A percentile compares a stretch with the other conserved stretches of the same genome.
phyloP scores from a whole-genome alignment of 2,113 vertebrate species.

The Pteruthius melanotis region DNA sequence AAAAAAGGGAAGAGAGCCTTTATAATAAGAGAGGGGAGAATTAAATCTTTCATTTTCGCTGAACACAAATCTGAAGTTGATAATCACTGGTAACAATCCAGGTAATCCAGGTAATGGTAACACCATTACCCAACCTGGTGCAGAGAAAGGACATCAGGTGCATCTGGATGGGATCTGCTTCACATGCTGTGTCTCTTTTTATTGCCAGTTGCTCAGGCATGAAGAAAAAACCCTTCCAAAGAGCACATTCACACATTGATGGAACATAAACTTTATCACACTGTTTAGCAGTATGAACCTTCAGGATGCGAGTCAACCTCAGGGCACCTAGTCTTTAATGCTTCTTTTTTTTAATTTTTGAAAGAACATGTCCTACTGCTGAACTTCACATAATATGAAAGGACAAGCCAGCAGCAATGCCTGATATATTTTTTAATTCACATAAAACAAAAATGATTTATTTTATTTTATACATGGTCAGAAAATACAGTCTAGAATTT shows the following conservation, averaged over 20 bases:
- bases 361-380: background rate
- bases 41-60: background rate
- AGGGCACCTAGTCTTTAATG: slow-evolving; percentile 12
- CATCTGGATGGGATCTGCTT: background rate
- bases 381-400: background rate
- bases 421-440: background rate
- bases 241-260: slow-evolving; percentile 21
- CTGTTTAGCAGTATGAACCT: background rate
- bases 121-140: background rate
- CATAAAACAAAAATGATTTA: background rate
- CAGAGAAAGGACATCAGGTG: background rate
- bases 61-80: background rate
- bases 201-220: slow-evolving; percentile 13
- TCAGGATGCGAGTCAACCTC: background rate
- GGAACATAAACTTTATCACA: slow-evolving; percentile 45
- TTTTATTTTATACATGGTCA: background rate
- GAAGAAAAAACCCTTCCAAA: slow-evolving; percentile 21
- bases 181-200: background rate
- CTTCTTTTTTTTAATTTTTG: background rate
- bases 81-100: background rate
- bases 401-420: background rate
- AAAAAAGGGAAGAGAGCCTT: rapidly evolving
- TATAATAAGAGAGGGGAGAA: background rate
- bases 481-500: background rate
- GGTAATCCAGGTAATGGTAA: too few relatives aligned